Base-by-base conservation (phyloP, 2,888 invertebrate genomes). In the Eupeodes luniger region DNA sequence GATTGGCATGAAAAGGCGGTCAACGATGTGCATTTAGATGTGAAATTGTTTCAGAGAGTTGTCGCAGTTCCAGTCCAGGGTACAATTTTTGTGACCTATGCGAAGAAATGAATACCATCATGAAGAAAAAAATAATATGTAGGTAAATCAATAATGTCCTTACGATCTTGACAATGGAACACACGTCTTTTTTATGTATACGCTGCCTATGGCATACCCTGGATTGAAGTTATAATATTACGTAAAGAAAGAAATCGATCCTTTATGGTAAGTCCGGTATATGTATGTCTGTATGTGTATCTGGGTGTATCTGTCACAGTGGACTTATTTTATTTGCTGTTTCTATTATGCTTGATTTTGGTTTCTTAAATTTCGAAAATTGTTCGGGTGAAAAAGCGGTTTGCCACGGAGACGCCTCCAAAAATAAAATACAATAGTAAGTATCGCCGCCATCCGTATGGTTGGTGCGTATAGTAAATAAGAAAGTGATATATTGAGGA, bases 1-100 rank as follows among this genome's bases (percentile, higher is more conserved):
- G 83, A 86, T 89, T 76, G 86, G 86, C 90, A 89, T 90, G 84
- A 90, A 90, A 90, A 90, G 90, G 89, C 90, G 89, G 86, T 89
- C 90, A 90, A 74, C 89, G 86, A 89, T 88, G 89, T 83, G 81
- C 89, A 90, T 84, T 90, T 82, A 76, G 76, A 82, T 89, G 90
- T 90, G 89, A 90, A 90, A 90, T 90, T 90, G 86, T 77, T 82
- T 64, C 78, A 75, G 74, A 75, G 74, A 74, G 84, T 40, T 79
- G 61, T 81, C 82, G 69, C 40, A 70, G 53, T 27, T 40, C 5
- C 34, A 53, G 61, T 49, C 5, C 34, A 53, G 55, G 72, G 49
- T 27, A 27, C 27, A 27, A 64, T 61, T 10, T n/a, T 83, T 87
- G 83, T 81, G 72, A 77, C 67, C 80, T 62, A 84, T 81, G 51